Conservation (phyloP, 2,113 vertebrate species). For the Notothenia coriiceps region DNA sequence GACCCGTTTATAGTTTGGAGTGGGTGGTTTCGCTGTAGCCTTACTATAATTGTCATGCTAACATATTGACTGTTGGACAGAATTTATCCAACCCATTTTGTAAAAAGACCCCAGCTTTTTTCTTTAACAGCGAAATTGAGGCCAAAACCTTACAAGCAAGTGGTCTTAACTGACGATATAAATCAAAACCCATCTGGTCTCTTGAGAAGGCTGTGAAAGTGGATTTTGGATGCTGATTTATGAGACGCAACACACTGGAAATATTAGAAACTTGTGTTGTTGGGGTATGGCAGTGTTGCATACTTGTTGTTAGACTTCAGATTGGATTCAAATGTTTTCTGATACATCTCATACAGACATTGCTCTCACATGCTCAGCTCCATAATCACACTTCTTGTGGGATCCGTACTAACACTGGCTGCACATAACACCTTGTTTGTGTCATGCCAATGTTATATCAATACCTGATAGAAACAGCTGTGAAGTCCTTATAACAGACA, state of each 20-base stretch:
- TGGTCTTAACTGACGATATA: neutral
- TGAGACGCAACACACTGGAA: conserved; percentile 2
- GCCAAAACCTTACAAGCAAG: neutral
- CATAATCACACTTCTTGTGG: conserved; percentile 12
- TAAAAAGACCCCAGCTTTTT: no score
- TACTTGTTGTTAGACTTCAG: no score
- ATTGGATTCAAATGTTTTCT: no score
- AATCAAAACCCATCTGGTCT: neutral
- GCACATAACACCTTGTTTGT: neutral
- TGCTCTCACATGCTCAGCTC: neutral
- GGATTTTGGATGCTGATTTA: neutral
- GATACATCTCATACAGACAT: neutral
- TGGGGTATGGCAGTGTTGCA: neutral
- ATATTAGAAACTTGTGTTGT: neutral
- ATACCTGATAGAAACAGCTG: neutral
- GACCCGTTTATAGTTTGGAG: no score
- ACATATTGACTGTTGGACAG: no score
- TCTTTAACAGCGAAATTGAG: neutral
- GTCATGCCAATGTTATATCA: neutral
- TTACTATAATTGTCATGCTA: no score
- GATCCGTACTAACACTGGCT: neutral
- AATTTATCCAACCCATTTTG: no score
- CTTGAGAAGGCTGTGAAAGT: neutral
- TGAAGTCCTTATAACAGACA: no score
- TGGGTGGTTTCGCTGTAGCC: no score